Evolutionary conservation across 23 tunicate species (phyloP), one percentile per base, ranked within the genome.

Genomic region (Phallusia fumigata): DNA sequence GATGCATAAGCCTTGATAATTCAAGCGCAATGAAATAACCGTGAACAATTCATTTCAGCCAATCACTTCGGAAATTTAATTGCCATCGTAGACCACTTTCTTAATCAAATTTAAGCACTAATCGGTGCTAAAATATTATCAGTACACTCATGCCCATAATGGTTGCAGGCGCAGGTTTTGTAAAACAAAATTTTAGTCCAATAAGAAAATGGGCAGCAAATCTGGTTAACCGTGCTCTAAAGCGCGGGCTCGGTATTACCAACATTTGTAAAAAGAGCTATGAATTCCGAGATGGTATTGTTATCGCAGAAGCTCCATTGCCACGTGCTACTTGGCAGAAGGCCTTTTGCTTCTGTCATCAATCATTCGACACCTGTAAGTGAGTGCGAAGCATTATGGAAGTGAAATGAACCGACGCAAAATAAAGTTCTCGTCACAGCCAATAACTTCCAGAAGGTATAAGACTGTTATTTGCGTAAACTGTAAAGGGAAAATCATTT

Each of bases 321-420:
- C 69, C 69, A 58, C 69, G 69, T 58, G 69, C 69, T 58, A 24
- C 69, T 58, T 58, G 69, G 69, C 69, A 58, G 69, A 21, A 58
- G 69, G 28, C 69, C 69, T 1, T 58, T 58, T 58, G 69, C 69
- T 24, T 40, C 69, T 58, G 69, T 58, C 69, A 58, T 58, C 28
- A 58, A 58, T 58, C 69, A 58, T 24, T 58, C 69, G 26, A 58
- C 69, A 58, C 69, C 69, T 58, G 69, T 24, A 40, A 22, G 69
- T 24, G 28, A 58, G 69, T 58, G 69, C 28, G 69, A 16, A 58
- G 13, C 28, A 24, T 58, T 58, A 24, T 58, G 69, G 69, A 58
- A 58, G 69, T 58, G 69, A 58, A 58, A 58, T 24, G 69, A 24
- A 58, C 69, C 69, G 69, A 58, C 13, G 28, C 69, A 24, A 58